Percentiles rank a stretch among this genome's conserved stretches.
These are phyloP conservation scores for Esox masquinongy DNA, from an alignment of 2,797 vertebrate species.

Conservation along the genomic window DNA sequence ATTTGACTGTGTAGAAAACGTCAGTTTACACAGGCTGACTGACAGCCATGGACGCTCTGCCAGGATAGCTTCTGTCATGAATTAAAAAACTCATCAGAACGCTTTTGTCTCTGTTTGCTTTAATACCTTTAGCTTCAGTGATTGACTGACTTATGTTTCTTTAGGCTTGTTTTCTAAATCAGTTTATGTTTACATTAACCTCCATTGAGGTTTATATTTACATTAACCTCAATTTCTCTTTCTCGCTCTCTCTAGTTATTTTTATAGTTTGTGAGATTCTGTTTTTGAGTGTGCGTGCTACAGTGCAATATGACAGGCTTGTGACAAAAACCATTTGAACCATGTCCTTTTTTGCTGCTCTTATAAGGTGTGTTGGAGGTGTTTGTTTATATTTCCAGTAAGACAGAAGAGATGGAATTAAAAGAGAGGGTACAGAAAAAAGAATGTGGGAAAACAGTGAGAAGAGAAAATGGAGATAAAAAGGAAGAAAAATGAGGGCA, in stretches of 20 bases:
- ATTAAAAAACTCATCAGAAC: too few relatives aligned
- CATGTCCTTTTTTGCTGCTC: slow-evolving; percentile 46
- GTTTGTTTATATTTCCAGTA: slow-evolving; percentile 65
- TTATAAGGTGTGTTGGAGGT: slow-evolving; percentile 51
- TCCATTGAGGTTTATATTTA: too few relatives aligned
- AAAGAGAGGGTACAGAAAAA: slow-evolving; percentile 25
- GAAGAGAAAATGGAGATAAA: slow-evolving; percentile 28
- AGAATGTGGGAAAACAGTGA: slow-evolving; percentile 10
- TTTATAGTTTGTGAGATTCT: background rate
- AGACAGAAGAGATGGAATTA: background rate
- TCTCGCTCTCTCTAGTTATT: too few relatives aligned
- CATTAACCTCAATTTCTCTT: too few relatives aligned
- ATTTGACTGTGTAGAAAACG: slow-evolving; percentile 32
- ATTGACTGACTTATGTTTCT: slow-evolving; percentile 34
- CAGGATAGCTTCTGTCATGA: background rate
- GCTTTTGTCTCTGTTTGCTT: background rate
- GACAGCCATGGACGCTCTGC: slow-evolving; percentile 19
- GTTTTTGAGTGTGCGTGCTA: slow-evolving; percentile 14
- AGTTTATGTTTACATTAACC: too few relatives aligned
- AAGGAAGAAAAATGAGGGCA: background rate
- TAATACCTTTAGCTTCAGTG: background rate
- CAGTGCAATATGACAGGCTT: slow-evolving; percentile 34
- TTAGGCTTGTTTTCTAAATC: slow-evolving; percentile 19
- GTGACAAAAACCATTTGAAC: slow-evolving; percentile 36
- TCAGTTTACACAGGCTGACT: slow-evolving; percentile 1